phyloP scores from a whole-genome alignment of 2,113 vertebrate species.

The Clupea harengus region DNA sequence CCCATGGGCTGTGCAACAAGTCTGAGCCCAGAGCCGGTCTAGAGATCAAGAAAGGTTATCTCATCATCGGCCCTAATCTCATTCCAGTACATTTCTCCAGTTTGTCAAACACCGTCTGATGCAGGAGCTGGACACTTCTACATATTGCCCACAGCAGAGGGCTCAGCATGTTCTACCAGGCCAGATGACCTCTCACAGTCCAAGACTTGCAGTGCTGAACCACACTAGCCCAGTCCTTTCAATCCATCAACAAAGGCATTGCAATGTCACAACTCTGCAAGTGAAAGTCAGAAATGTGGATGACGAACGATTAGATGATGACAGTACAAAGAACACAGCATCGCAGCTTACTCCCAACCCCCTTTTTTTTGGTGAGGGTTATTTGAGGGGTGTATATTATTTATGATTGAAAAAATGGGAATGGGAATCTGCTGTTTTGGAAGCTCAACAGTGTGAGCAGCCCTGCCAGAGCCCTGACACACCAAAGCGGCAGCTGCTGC shows the following conservation, averaged over 20 bases:
- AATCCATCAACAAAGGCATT: neutral
- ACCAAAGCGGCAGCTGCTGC: conserved; percentile 24
- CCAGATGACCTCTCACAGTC: conserved; percentile 20
- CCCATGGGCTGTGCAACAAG: neutral
- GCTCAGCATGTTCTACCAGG: neutral
- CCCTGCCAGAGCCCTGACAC: conserved; percentile 33
- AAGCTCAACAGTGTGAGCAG: neutral
- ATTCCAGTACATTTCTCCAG: conserved; percentile 10
- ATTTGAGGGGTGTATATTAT: neutral
- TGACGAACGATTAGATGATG: neutral
- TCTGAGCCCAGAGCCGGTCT: neutral
- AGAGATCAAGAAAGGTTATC: conserved; percentile 42
- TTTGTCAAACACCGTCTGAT: conserved; percentile 35
- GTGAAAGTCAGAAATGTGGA: neutral
- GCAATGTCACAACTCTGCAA: neutral
- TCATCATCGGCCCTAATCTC: conserved; percentile 36
- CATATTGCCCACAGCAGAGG: conserved; percentile 32
- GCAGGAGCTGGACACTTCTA: conserved; percentile 38
- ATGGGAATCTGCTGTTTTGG: conserved; percentile 10
- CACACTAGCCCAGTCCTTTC: neutral
- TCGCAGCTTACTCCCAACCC: neutral
- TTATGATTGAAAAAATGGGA: neutral
- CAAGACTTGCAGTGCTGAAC: neutral
- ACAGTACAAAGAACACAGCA: neutral
- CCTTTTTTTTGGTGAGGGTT: neutral